These are phyloP conservation scores for Sanderia malayensis DNA, from an alignment of 30 jellyfish, hydroid and myxozoan genomes.

Conservation along the genomic window DNA sequence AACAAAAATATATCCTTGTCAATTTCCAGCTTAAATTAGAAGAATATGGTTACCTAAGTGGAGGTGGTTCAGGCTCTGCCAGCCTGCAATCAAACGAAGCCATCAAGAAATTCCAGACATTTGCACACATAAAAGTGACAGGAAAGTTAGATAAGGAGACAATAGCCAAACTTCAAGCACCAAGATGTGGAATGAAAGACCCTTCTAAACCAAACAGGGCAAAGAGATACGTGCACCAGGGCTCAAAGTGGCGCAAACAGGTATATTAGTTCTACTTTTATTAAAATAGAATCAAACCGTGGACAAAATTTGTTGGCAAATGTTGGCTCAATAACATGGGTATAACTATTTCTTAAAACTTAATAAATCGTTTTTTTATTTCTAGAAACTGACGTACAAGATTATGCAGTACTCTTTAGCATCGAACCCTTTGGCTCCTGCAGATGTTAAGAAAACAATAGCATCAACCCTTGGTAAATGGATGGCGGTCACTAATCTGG, in stretches of 20 bases:
- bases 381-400: conserved; percentile 1
- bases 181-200: conserved; percentile 91
- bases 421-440: conserved; percentile 31
- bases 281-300: background rate
- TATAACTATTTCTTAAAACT: background rate
- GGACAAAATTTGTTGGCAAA: background rate
- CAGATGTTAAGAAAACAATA: conserved; percentile 52
- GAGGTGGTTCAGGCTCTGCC: conserved; percentile 47
- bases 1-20: no score
- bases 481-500: conserved; percentile 62
- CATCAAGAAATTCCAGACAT: conserved; percentile 41
- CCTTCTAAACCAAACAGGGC: conserved; percentile 19
- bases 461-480: conserved; percentile 57
- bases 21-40: conserved; percentile 43
- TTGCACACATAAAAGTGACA: conserved; percentile 63
- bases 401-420: conserved; percentile 33
- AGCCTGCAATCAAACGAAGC: conserved; percentile 35
- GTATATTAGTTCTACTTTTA: conserved; percentile 15
- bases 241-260: conserved; percentile 72
- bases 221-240: conserved; percentile 78
- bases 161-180: conserved; percentile 40
- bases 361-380: background rate
- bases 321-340: background rate
- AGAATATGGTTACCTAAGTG: conserved; percentile 62
- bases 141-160: conserved; percentile 67